phyloP scores from a whole-genome alignment of 1,140 invertebrate genomes.

The Dendrolimus kikuchii region DNA sequence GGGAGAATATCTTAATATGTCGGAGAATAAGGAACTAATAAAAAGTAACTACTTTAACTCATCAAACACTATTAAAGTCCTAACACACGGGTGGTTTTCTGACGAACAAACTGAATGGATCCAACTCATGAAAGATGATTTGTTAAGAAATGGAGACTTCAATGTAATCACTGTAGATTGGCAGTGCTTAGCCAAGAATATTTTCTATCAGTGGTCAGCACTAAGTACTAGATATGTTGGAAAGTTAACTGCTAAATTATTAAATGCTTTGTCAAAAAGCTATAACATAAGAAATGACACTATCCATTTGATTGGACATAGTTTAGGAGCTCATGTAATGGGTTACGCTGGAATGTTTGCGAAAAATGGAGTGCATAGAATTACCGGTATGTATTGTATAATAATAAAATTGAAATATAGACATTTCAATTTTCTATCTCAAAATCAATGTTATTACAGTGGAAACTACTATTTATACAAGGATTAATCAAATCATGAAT shows the following conservation, averaged over 20 bases:
- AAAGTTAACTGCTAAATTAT: slow-evolving; percentile 73
- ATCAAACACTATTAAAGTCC: slow-evolving; percentile 74
- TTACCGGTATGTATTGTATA: slow-evolving; percentile 70
- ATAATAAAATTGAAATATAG: too few species aligned
- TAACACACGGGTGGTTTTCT: slow-evolving; percentile 85
- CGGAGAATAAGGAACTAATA: slow-evolving; percentile 20
- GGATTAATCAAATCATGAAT: too few species aligned
- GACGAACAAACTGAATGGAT: slow-evolving; percentile 58
- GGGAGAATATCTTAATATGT: slow-evolving; percentile 30
- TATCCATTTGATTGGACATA: slow-evolving; percentile 85
- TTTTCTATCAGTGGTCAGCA: slow-evolving; percentile 78
- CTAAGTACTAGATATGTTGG: slow-evolving; percentile 77
- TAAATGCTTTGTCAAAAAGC: slow-evolving; percentile 73
- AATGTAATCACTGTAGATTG: slow-evolving; percentile 83
- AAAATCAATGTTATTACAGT: too few species aligned
- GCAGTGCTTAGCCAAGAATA: slow-evolving; percentile 75
- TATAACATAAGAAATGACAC: slow-evolving; percentile 68
- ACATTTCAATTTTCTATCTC: too few species aligned
- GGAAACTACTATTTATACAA: too few species aligned
- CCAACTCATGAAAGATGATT: slow-evolving; percentile 63
- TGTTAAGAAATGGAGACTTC: slow-evolving; percentile 70
- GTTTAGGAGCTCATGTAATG: slow-evolving; percentile 90
- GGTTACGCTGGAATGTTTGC: slow-evolving; percentile 83
- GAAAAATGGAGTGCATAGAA: slow-evolving; percentile 71
- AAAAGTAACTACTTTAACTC: slow-evolving; percentile 68